A percentile compares a stretch with the other conserved stretches of the same genome.
Conservation (phyloP, 2,113 vertebrate species). For the Phrynosoma platyrhinos region DNA sequence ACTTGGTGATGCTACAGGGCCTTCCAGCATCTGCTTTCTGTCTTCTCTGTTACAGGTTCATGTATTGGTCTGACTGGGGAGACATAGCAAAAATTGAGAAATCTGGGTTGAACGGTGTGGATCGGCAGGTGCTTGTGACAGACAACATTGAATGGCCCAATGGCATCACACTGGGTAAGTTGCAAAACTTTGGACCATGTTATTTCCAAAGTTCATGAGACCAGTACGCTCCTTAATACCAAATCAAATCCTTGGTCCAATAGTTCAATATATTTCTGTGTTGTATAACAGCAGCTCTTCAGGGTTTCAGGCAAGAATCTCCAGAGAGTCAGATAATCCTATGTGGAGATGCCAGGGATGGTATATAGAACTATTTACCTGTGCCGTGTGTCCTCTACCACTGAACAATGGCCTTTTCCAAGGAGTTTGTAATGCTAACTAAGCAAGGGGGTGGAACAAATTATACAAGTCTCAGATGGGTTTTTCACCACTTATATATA, state of each 20-base stretch:
- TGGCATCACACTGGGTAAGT: conserved; percentile 95
- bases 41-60: conserved; percentile 82
- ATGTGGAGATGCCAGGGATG: background rate
- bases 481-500: background rate
- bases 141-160: conserved; percentile 98
- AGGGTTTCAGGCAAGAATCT: background rate
- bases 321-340: background rate
- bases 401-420: background rate
- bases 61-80: conserved; percentile 99
- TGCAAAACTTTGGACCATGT: background rate
- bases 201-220: background rate
- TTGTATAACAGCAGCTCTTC: background rate
- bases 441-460: background rate
- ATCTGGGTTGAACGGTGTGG: conserved; percentile 91
- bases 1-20: background rate
- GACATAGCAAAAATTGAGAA: conserved; percentile 95
- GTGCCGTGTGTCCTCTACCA: background rate
- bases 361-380: background rate
- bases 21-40: background rate
- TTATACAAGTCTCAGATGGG: background rate
- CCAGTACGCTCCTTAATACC: background rate
- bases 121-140: conserved; percentile 89
- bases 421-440: background rate
- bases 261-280: background rate
- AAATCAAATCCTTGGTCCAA: background rate